Base-by-base conservation (phyloP, 2,113 vertebrate genomes). In the Aegithalos caudatus region DNA sequence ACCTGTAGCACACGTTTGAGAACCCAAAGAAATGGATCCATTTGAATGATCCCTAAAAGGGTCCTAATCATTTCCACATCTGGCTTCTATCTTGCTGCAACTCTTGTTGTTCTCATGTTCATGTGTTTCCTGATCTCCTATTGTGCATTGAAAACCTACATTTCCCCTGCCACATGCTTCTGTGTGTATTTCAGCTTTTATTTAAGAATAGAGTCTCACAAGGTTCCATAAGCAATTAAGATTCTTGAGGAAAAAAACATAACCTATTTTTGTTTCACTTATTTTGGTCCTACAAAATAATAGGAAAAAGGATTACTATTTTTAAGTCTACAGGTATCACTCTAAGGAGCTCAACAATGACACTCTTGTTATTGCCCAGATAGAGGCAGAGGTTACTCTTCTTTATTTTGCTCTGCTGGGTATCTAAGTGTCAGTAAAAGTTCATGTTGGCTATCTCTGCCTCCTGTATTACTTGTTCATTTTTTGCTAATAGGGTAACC, bases 71-170 rank as follows among this genome's bases (percentile, higher is more conserved):
- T 90, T 95, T 90, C 74, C 85, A 86, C 84, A 95, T 93, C 87
- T 95, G 94, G 84, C 62, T 62, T 93, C 71, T 72, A 31, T 90
- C 70, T 85, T 88, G 60, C 61, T 90, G 74, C 81, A 90, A 17
- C 54, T 91, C 31, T 92, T 93, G 50, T 65, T 89, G 54, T 77
- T 93, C 84, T 86, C 78, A 88, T 67, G 62, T 92, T 90, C 81
- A 58, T 35, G 28, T 69, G 42, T 83, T 95, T 94, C 90, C 92
- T 86, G 90, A 88, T 85, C 95, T 93, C 84, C 93, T 51, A 17
- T 90, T 95, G 84, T 92, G 79, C 76, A 91, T 67, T 88, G 67
- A 80, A 91, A 94, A 82, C 70, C 12, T 37, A 31, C 51, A 86
- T 85, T 90, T 92, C 87, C 89, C 74, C 38, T 56, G 38, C 71